phyloP scores from a whole-genome alignment of 1,140 invertebrate species.

The Geopemphigus sp. region DNA sequence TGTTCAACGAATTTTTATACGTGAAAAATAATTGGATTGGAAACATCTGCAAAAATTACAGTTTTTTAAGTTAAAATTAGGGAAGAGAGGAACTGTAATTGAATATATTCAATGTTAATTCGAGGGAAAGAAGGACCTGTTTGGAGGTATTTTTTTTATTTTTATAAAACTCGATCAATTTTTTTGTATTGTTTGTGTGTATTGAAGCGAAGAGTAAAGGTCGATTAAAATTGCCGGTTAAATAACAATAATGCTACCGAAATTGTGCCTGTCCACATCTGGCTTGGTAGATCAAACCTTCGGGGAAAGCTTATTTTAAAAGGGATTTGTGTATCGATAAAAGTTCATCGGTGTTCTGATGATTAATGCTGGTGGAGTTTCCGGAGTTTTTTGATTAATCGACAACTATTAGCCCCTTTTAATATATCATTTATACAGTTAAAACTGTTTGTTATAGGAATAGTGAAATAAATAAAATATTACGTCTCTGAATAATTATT shows the following conservation, averaged over 20 bases:
- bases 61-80: background rate
- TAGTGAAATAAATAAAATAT: background rate
- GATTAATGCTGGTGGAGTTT: slow-evolving; percentile 29
- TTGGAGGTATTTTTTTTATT: background rate
- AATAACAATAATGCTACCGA: slow-evolving; percentile 24
- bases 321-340: slow-evolving; percentile 32
- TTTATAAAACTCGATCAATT: slow-evolving; percentile 1
- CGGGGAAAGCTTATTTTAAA: slow-evolving; percentile 3
- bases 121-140: background rate
- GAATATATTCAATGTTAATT: slow-evolving; percentile 4
- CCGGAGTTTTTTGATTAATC: slow-evolving; percentile 37
- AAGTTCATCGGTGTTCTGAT: slow-evolving; percentile 28
- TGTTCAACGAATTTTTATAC: background rate
- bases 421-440: background rate
- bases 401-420: background rate
- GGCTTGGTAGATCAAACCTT: background rate
- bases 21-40: background rate
- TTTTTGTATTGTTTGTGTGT: slow-evolving; percentile 22
- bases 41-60: background rate
- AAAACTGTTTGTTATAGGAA: background rate
- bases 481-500: too few relatives aligned
- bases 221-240: slow-evolving; percentile 1
- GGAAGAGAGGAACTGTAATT: background rate
- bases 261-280: background rate
- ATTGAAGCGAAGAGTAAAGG: background rate